Evolutionary conservation across 1,140 invertebrate species (phyloP).

Genomic region (Drosophila guanche): DNA sequence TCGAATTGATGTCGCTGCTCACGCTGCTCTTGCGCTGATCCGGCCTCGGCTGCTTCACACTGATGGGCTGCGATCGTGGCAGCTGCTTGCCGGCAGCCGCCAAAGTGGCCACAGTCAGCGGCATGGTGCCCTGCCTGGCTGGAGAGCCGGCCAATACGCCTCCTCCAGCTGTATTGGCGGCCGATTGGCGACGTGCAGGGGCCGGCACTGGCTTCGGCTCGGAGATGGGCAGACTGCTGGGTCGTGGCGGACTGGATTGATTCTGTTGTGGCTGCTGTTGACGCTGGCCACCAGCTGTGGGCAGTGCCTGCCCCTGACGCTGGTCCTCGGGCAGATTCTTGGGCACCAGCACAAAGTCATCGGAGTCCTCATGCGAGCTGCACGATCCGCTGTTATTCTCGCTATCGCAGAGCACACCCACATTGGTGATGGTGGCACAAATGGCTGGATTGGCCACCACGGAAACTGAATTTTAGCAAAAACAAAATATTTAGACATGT

Average conservation of each 20-base stretch:
- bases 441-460: constrained; percentile 81
- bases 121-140: constrained; percentile 41
- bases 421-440: constrained; percentile 81
- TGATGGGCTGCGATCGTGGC: constrained; percentile 92
- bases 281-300: constrained; percentile 29
- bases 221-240: constrained; percentile 88
- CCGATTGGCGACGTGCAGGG: constrained; percentile 84
- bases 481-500: neutral
- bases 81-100: constrained; percentile 84
- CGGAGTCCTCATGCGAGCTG: constrained; percentile 88
- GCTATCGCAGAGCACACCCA: constrained; percentile 80
- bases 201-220: constrained; percentile 92
- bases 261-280: constrained; percentile 55
- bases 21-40: constrained; percentile 87
- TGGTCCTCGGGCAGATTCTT: constrained; percentile 86
- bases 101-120: constrained; percentile 58
- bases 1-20: constrained; percentile 91
- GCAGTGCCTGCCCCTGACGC: constrained; percentile 48
- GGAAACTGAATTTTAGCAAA: constrained; percentile 55
- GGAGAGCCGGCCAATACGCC: constrained; percentile 35
- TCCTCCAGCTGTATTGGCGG: constrained; percentile 18
- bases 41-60: constrained; percentile 87
- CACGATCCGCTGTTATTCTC: constrained; percentile 85
- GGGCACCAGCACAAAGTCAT: constrained; percentile 95
- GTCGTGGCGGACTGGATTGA: constrained; percentile 87